Evolutionary conservation across 2,888 invertebrate species (phyloP).

Genomic region (Nomada fabriciana): DNA sequence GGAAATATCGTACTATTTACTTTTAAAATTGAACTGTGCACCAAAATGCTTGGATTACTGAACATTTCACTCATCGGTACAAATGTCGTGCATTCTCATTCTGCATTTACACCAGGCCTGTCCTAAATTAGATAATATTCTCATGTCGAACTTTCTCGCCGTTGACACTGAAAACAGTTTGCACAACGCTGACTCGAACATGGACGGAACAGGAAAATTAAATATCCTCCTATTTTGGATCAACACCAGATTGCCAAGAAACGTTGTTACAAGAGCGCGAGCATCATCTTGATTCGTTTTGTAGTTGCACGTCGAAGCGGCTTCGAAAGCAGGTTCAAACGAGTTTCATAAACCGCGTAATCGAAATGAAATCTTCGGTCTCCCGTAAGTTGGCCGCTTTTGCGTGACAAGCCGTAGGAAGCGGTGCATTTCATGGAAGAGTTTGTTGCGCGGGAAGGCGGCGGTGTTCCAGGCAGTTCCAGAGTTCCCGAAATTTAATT

Average conservation of each 20-base stretch:
- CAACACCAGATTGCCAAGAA: not conserved
- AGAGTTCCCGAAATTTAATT: constrained; percentile 54
- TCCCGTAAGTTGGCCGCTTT: constrained; percentile 23
- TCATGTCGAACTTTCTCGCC: not conserved
- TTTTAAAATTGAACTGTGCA: too few species aligned
- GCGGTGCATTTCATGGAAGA: constrained; percentile 33
- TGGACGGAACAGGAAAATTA: not conserved
- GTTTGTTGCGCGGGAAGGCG: constrained; percentile 21
- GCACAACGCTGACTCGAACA: not conserved
- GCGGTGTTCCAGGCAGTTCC: constrained; percentile 36
- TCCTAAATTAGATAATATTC: not conserved
- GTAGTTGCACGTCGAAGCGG: not conserved
- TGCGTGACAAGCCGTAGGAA: constrained; percentile 19
- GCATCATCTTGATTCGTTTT: constrained; percentile 12
- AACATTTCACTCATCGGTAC: not conserved
- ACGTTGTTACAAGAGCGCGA: not conserved
- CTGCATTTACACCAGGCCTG: not conserved
- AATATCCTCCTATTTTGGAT: not conserved
- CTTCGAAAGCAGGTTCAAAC: constrained; percentile 8
- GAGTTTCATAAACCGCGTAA: constrained; percentile 40
- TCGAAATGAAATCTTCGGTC: constrained; percentile 49
- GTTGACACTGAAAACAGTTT: not conserved
- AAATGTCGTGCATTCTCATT: not conserved
- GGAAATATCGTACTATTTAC: too few species aligned
- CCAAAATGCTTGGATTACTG: too few species aligned